Base-by-base conservation (phyloP, 2,888 invertebrate genomes). In the Tetheella fluctuosa region DNA sequence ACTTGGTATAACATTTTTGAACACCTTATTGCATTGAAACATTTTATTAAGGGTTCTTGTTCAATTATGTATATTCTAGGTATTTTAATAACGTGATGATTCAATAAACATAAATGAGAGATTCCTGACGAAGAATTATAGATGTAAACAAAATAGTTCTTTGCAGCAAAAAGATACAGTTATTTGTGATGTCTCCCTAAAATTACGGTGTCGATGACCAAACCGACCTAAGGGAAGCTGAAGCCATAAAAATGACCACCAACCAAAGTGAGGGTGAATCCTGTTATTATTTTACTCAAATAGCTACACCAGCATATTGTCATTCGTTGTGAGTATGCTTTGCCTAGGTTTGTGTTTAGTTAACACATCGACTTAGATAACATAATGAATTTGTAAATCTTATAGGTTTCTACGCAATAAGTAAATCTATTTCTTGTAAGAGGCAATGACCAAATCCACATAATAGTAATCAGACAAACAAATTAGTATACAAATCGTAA, bases 171-270 rank as follows among this genome's bases (percentile, higher is more conserved):
- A 81, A 80, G 74, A 77, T 77, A 72, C 78, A 83, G 80, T 81
- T 84, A 75, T 76, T 71, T 73, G 69, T 70, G 61, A 61, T 67
- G 75, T 80, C 78, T 80, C 84, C 77, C 74, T 65, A 67, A 53
- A 68, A 68, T 62, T 69, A 73, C 80, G 90, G 90, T 91, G 84
- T 92, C 91, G 88, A 88, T 91, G 88, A 90, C 89, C 86, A 89
- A 78, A 79, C 79, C 79, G 78, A 76, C 79, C 79, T 78, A 76
- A 82, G 88, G 91, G 90, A 89, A 88, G 85, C 84, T 84, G 91
- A 91, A 91, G 84, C 91, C 91, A 78, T 86, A 90, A 78, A 83
- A 89, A 76, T 81, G 80, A 74, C 80, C 75, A 74, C 71, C 70
- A 71, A 73, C 73, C 73, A 76, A 74, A 74, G 70, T 71, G 79